Evolutionary conservation across 2,888 invertebrate species (phyloP).

Genomic region (Maniola hyperantus): DNA sequence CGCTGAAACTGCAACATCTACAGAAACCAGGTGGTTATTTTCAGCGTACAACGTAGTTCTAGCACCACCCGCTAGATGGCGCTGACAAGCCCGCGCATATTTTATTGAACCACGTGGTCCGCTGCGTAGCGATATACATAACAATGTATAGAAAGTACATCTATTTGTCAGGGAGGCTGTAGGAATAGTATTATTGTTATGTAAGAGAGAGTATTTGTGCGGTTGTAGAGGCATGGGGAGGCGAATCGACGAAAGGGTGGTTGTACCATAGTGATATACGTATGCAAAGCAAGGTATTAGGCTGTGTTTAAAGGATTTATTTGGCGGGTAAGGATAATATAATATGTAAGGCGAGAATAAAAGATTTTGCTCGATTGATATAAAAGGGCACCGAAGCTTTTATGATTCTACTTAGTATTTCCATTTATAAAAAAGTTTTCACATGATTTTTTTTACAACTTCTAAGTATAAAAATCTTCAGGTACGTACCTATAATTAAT

Average conservation of each 20-base stretch:
- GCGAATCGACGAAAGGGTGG: constrained; percentile 71
- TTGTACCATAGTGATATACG: constrained; percentile 71
- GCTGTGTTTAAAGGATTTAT: constrained; percentile 54
- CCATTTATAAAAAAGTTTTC: too few species aligned
- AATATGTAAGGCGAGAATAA: constrained; percentile 10
- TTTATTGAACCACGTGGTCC: constrained; percentile 78
- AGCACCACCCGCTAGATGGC: constrained; percentile 73
- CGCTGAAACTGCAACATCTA: constrained; percentile 34
- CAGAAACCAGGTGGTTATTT: constrained; percentile 39
- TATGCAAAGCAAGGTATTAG: constrained; percentile 62
- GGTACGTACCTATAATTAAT: too few species aligned
- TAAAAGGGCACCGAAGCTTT: background rate
- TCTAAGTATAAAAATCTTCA: too few species aligned
- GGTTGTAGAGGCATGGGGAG: constrained; percentile 68
- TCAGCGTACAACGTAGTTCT: constrained; percentile 44
- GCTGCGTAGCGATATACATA: constrained; percentile 39
- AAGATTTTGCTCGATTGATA: constrained; percentile 4
- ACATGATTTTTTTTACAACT: too few species aligned
- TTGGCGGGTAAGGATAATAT: constrained; percentile 2
- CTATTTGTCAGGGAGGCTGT: constrained; percentile 64
- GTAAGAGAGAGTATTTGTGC: constrained; percentile 76
- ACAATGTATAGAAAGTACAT: constrained; percentile 38
- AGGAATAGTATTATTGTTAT: constrained; percentile 78
- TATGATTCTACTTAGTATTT: too few species aligned
- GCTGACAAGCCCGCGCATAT: constrained; percentile 48